Conservation (phyloP, 2,888 invertebrate species). For the Pycnomerus fuliginosus region DNA sequence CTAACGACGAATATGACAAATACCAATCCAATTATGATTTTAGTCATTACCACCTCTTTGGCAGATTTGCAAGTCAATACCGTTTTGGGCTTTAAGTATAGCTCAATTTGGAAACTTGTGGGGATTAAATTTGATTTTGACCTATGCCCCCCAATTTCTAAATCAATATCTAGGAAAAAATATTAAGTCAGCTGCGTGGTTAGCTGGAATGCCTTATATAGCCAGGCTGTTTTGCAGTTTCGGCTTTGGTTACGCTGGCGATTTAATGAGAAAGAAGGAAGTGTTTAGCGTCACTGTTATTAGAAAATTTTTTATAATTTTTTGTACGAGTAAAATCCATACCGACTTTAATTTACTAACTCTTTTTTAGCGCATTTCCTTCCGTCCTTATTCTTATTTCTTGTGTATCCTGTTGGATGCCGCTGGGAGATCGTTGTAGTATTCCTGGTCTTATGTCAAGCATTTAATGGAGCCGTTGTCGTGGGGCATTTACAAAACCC, state of each 20-base stretch:
- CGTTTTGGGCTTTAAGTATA: constrained; percentile 32
- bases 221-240: constrained; percentile 35
- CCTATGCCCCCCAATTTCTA: constrained; percentile 34
- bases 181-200: constrained; percentile 34
- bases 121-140: constrained; percentile 32
- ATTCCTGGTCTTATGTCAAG: constrained; percentile 13
- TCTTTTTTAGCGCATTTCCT: constrained; percentile 17
- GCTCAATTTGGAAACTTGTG: constrained; percentile 37
- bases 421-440: constrained; percentile 13
- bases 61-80: constrained; percentile 27
- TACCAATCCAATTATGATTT: background rate
- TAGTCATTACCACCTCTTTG: constrained; percentile 31
- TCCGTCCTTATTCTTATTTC: background rate
- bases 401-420: constrained; percentile 5
- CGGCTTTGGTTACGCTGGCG: constrained; percentile 35
- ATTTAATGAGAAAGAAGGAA: constrained; percentile 30
- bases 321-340: constrained; percentile 39
- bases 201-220: constrained; percentile 38
- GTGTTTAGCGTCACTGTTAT: constrained; percentile 27
- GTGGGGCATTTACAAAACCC: constrained; percentile 15
- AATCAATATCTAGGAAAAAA: constrained; percentile 34
- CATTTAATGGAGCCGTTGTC: constrained; percentile 18
- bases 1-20: background rate
- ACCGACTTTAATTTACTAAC: constrained; percentile 14
- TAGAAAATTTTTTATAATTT: constrained; percentile 37